Evolutionary conservation across 2,113 vertebrate species (phyloP).

Genomic region (Phocoena phocoena): DNA sequence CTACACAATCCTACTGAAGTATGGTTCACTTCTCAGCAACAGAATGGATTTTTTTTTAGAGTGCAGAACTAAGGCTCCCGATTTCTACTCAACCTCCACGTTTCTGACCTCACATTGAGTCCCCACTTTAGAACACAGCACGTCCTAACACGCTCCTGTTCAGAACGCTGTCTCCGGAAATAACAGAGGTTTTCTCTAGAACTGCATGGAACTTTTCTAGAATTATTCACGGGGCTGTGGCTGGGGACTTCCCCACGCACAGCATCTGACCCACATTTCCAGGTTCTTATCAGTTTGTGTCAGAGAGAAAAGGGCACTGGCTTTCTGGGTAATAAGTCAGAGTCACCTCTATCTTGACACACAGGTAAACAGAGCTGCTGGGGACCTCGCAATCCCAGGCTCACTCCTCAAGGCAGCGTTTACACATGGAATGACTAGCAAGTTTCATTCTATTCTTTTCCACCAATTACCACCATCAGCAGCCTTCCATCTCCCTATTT

Average conservation of each 20-base stretch:
- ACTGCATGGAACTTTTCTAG: neutral
- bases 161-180: neutral
- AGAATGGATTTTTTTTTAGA: neutral
- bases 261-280: slow-evolving; percentile 14
- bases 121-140: neutral
- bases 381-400: neutral
- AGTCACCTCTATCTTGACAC: neutral
- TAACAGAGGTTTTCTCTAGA: neutral
- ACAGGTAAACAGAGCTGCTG: neutral
- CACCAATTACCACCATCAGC: neutral
- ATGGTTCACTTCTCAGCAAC: neutral
- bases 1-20: neutral
- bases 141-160: neutral
- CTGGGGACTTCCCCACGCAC: neutral
- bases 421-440: neutral
- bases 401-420: neutral
- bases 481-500: neutral
- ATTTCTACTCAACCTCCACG: neutral
- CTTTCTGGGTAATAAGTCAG: neutral
- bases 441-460: neutral
- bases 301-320: neutral
- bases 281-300: slow-evolving; percentile 8
- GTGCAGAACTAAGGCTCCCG: neutral
- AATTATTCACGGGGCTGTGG: neutral
- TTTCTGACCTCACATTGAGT: neutral